Evolutionary conservation across 1,140 invertebrate species (phyloP).

Genomic region (Zaprionus camerounensis): DNA sequence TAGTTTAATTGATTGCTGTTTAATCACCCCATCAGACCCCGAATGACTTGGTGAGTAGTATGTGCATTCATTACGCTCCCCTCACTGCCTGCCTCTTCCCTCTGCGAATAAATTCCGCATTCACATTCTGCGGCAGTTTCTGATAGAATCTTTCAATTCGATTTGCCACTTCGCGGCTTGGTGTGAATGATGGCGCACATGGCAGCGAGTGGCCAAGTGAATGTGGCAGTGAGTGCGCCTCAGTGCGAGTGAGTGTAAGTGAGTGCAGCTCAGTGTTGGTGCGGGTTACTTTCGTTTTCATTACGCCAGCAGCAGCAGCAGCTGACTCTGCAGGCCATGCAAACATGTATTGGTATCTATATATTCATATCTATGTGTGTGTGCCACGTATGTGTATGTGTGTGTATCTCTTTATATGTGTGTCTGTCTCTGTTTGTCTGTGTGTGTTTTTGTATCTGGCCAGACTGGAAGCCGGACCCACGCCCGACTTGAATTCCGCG

Average conservation of each 20-base stretch:
- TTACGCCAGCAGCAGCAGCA: slow-evolving; percentile 46
- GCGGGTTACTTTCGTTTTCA: slow-evolving; percentile 78
- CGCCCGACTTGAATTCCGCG: slow-evolving; percentile 67
- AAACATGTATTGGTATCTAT: not conserved
- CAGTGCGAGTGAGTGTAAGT: slow-evolving; percentile 36
- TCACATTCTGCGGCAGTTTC: not conserved
- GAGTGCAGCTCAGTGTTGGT: slow-evolving; percentile 19
- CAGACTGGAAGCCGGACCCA: slow-evolving; percentile 32
- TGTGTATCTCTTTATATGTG: not conserved
- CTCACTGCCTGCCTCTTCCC: no score
- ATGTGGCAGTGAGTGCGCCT: slow-evolving; percentile 5
- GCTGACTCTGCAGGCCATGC: slow-evolving; percentile 40
- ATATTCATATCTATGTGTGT: not conserved
- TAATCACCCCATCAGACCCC: slow-evolving; percentile 5
- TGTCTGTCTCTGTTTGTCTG: not conserved
- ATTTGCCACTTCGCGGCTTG: slow-evolving; percentile 40
- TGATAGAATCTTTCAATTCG: not conserved
- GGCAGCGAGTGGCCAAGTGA: slow-evolving; percentile 1
- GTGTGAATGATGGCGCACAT: slow-evolving; percentile 51
- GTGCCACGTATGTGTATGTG: not conserved
- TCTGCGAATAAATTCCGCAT: not conserved
- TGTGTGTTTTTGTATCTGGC: slow-evolving; percentile 9
- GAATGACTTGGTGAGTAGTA: not conserved
- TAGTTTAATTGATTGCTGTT: slow-evolving; percentile 5
- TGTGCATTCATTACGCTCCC: not conserved